Conservation (phyloP, 2,888 invertebrate genomes). For the Sturmia bella region DNA sequence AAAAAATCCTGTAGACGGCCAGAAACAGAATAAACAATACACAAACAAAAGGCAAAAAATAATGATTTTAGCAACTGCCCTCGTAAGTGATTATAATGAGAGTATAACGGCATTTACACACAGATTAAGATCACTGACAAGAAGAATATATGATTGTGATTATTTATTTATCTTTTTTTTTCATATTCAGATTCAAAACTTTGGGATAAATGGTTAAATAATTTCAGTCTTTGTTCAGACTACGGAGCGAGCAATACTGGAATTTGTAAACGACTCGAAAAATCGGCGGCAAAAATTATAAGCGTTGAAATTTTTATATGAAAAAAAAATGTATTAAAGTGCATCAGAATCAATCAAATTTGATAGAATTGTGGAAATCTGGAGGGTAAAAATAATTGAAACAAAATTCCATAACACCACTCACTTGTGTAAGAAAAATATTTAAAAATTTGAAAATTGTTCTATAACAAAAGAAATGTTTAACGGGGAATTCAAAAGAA, state of each 20-base stretch:
- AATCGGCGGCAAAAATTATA: conserved; percentile 35
- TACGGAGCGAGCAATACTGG: conserved; percentile 73
- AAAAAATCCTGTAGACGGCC: too few relatives aligned
- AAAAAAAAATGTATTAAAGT: not conserved
- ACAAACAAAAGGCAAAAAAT: too few relatives aligned
- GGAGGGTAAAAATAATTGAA: too few relatives aligned
- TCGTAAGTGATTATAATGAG: conserved; percentile 40
- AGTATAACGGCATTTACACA: conserved; percentile 60
- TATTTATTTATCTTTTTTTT: conserved; percentile 53
- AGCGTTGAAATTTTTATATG: conserved; percentile 8
- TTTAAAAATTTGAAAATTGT: not conserved
- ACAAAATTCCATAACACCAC: too few relatives aligned
- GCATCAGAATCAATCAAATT: not conserved
- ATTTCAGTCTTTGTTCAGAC: conserved; percentile 80
- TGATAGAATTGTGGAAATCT: too few relatives aligned
- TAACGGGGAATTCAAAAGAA: conserved; percentile 46
- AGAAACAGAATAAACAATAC: too few relatives aligned
- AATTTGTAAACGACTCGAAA: conserved; percentile 36
- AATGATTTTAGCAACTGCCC: not conserved
- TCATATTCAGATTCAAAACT: conserved; percentile 73
- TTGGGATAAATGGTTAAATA: conserved; percentile 78
- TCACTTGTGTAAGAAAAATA: too few relatives aligned
- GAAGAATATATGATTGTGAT: conserved; percentile 67
- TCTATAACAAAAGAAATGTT: conserved; percentile 45
- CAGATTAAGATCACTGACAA: conserved; percentile 73